Evolutionary conservation across 2,888 invertebrate genomes (phyloP), one percentile per base, ranked within the genome.

Genomic region (Drosophila neonasuta): DNA sequence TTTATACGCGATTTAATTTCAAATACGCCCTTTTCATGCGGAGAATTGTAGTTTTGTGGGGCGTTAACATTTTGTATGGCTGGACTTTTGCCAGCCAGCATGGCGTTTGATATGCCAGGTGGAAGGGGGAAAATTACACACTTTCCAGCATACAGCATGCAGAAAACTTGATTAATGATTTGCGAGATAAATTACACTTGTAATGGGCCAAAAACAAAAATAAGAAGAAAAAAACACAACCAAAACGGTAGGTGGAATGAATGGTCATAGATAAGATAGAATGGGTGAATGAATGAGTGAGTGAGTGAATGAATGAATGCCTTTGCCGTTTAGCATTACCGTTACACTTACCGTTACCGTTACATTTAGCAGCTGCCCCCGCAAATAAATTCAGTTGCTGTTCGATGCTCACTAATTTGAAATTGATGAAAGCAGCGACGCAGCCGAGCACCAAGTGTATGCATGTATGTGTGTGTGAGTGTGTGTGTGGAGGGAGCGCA

Each of bases 371-470:
- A 29, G 48, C 77, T 70, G 56, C 82, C 85, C 81, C 73, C 71
- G 67, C 76, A 76, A 77, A 79, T 79, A 70, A 84, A 84, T 86
- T 79, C 80, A 70, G 51, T 68, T 71, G 67, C 68, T 68, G 41
- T 72, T 81, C 84, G 84, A 84, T 84, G 74, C 79, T 84, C 85
- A 80, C 84, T 86, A 84, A 84, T 84, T 86, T 86, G 81, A 82
- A 77, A 84, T 84, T 84, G 84, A 84, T 84, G 84, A 80, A 86
- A 81, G 84, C 81, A 77, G 76, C 71, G 63, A 44, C 11, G 68
- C 57, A 54, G 46, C 50, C 59, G 56, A 41, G 36, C 10, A 45
- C 15, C 11, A 29, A 13, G 15, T 39, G 15, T 29, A n/a, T 10
- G 15, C 9, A 2, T 36, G 9, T 51, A 10, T 15, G 29, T 41